A percentile compares a stretch with the other conserved stretches of the same genome.
Evolutionary conservation across 2,888 invertebrate genomes (phyloP).

Genomic region (Drosophila paranaensis): DNA sequence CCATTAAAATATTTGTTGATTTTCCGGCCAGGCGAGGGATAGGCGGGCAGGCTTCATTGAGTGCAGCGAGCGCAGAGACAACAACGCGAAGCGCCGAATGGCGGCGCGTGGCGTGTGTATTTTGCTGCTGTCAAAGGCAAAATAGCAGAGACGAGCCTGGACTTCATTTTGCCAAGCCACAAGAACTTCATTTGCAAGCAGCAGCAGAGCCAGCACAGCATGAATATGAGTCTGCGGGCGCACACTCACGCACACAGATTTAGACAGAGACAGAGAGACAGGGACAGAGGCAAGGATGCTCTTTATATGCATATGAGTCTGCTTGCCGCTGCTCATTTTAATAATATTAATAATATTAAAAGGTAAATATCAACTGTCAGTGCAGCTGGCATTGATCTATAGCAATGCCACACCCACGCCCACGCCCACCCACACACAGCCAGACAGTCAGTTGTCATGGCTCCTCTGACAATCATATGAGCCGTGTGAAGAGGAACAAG

Average conservation of each 20-base stretch:
- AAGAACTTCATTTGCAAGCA: constrained; percentile 74
- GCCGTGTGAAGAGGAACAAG: background rate
- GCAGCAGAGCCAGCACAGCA: constrained; percentile 34
- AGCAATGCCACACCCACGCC: constrained; percentile 33
- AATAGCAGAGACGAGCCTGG: constrained; percentile 51
- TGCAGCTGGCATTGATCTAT: constrained; percentile 74
- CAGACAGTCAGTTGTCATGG: constrained; percentile 26
- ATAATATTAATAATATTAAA: constrained; percentile 75
- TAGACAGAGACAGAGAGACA: constrained; percentile 8
- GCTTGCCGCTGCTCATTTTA: constrained; percentile 53
- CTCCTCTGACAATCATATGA: constrained; percentile 23
- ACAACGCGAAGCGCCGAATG: constrained; percentile 10
- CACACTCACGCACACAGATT: constrained; percentile 16
- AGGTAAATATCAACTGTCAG: constrained; percentile 73
- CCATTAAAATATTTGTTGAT: constrained; percentile 31
- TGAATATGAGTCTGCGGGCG: constrained; percentile 49
- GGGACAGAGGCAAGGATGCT: constrained; percentile 16
- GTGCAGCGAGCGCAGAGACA: constrained; percentile 15
- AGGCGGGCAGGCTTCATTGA: constrained; percentile 17
- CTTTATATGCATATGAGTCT: constrained; percentile 25
- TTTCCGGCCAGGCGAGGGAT: constrained; percentile 25
- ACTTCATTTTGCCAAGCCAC: constrained; percentile 70
- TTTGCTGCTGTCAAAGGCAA: constrained; percentile 62
- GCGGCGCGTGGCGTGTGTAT: constrained; percentile 6
- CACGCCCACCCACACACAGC: no score